Percentiles rank a stretch among this genome's conserved stretches.
Conservation (phyloP, 2,888 invertebrate genomes). For the Petrophora chlorosata region DNA sequence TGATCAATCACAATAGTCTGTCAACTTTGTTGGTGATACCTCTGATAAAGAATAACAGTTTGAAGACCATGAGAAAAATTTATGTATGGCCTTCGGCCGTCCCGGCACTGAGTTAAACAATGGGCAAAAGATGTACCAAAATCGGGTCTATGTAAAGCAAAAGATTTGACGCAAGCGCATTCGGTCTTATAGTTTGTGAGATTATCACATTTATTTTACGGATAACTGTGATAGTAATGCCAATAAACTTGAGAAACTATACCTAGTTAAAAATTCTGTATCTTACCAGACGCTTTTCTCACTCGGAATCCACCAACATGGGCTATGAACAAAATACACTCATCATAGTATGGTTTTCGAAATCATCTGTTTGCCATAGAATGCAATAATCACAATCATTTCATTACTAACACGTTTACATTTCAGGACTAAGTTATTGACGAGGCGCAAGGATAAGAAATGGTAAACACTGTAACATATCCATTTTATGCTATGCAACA, state of each 20-base stretch:
- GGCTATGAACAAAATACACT: neutral
- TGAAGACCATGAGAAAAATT: too few relatives aligned
- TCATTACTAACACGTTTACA: conserved; percentile 82
- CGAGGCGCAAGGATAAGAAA: conserved; percentile 92
- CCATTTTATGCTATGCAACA: conserved; percentile 65
- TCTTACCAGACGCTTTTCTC: conserved; percentile 22
- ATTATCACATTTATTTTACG: too few relatives aligned
- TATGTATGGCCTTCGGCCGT: too few relatives aligned
- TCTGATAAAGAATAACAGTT: neutral
- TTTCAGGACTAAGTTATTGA: conserved; percentile 95
- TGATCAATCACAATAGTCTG: neutral
- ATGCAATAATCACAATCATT: conserved; percentile 63
- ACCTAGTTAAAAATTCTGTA: too few relatives aligned
- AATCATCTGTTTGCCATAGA: conserved; percentile 41
- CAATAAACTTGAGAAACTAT: neutral
- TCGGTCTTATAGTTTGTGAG: too few relatives aligned
- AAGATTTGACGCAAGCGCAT: too few relatives aligned
- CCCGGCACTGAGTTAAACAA: too few relatives aligned
- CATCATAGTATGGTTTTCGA: conserved; percentile 26
- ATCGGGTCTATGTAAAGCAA: too few relatives aligned
- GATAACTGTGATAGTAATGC: too few relatives aligned
- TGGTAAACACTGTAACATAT: conserved; percentile 85
- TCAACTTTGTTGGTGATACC: neutral
- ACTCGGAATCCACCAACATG: conserved; percentile 1
- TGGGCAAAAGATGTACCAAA: too few relatives aligned